Percentiles rank a stretch among this genome's conserved stretches.
Conservation (phyloP, 2,797 vertebrate genomes). For the Crocidura indochinensis region DNA sequence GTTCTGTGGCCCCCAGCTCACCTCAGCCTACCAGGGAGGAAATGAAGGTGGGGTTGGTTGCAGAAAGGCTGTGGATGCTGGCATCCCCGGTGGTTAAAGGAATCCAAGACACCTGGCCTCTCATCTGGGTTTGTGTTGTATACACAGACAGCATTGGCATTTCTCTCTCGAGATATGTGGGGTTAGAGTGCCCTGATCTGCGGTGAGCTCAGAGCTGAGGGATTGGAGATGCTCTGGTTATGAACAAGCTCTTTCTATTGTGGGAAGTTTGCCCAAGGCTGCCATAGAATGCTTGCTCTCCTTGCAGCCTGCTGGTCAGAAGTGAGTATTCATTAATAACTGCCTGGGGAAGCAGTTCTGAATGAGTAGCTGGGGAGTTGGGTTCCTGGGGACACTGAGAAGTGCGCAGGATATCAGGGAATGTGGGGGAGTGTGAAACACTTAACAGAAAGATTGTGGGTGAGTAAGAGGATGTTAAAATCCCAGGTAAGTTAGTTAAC, state of each 20-base stretch:
- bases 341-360: conserved; percentile 28
- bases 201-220: neutral
- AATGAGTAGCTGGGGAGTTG: neutral
- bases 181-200: neutral
- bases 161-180: neutral
- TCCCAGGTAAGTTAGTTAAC: neutral
- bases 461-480: neutral
- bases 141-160: neutral
- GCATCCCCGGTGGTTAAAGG: neutral
- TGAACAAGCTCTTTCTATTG: conserved; percentile 64
- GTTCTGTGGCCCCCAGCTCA: neutral
- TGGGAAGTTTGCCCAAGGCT: conserved; percentile 48
- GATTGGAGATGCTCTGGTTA: conserved; percentile 48
- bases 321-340: conserved; percentile 48
- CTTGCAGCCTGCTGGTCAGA: conserved; percentile 46
- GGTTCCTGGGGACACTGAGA: neutral
- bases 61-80: neutral
- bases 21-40: conserved; percentile 12
- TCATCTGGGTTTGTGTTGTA: neutral
- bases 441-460: neutral
- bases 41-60: neutral
- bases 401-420: neutral
- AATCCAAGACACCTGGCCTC: neutral
- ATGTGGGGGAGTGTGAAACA: neutral
- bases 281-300: conserved; percentile 53